Evolutionary conservation across 2,113 vertebrate species (phyloP).

Genomic region (Boulengerochromis microlepis): DNA sequence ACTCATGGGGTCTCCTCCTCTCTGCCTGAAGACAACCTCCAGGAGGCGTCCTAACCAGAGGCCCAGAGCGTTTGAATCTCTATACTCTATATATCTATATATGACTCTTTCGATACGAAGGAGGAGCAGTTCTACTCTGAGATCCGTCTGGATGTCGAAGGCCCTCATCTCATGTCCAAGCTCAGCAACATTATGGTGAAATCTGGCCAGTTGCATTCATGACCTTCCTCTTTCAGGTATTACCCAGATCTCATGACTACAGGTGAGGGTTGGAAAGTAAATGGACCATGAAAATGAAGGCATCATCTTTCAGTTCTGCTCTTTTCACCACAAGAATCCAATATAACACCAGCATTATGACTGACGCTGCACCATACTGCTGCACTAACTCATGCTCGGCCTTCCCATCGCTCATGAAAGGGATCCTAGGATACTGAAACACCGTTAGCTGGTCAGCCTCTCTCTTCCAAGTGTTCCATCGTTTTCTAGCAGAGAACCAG

Average conservation of each 20-base stretch:
- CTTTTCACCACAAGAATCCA: background rate
- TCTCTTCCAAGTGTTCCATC: no score
- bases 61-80: accelerated
- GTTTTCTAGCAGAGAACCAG: no score
- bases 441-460: no score
- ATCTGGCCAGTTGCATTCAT: background rate
- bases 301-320: background rate
- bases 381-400: no score
- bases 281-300: background rate
- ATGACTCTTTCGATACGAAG: background rate
- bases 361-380: no score
- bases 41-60: background rate
- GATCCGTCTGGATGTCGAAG: background rate
- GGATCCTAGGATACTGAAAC: no score
- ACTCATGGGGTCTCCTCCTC: background rate
- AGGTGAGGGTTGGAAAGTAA: background rate
- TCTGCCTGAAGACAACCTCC: background rate
- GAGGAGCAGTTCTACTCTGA: background rate
- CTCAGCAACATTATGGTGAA: background rate
- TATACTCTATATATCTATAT: background rate
- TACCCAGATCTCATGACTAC: background rate
- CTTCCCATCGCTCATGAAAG: no score
- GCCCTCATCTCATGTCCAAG: background rate
- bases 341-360: background rate
- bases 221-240: background rate